phyloP scores from a whole-genome alignment of 2,797 vertebrate genomes.

The Nyctibius grandis region DNA sequence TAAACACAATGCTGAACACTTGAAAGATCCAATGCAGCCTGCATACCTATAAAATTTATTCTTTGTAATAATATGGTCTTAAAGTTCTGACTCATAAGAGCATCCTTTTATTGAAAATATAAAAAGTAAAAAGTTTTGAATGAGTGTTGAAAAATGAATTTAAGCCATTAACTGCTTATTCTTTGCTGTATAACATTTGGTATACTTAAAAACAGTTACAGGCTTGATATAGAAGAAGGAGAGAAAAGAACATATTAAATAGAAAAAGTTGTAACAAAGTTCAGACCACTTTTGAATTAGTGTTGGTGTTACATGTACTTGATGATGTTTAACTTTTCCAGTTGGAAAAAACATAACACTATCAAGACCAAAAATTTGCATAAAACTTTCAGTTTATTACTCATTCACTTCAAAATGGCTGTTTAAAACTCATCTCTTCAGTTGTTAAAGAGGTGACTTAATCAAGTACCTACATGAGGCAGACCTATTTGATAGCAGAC shows the following conservation, averaged over 20 bases:
- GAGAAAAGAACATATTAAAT: neutral
- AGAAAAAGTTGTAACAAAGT: conserved; percentile 36
- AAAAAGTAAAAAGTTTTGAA: conserved; percentile 44
- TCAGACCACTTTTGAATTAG: neutral
- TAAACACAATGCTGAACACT: neutral
- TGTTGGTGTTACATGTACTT: neutral
- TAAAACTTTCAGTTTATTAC: neutral
- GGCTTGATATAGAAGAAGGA: neutral
- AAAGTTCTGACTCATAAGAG: conserved; percentile 56
- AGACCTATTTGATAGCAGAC: neutral
- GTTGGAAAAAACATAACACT: neutral
- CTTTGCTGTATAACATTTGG: neutral
- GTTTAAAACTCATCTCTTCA: neutral
- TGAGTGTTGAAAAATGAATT: conserved; percentile 8
- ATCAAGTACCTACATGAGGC: neutral
- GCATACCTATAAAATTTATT: conserved; percentile 49
- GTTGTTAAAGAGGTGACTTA: neutral
- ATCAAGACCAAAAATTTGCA: neutral
- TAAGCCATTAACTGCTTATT: conserved; percentile 28
- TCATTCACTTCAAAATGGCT: neutral
- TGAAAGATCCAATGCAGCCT: conserved; percentile 12
- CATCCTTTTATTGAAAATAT: conserved; percentile 52
- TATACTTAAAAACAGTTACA: neutral
- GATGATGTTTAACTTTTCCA: neutral
- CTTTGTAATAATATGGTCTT: conserved; percentile 50